Percentiles rank a stretch among this genome's conserved stretches.
phyloP scores from a whole-genome alignment of 2,113 vertebrate species.

The Meleagris gallopavo region DNA sequence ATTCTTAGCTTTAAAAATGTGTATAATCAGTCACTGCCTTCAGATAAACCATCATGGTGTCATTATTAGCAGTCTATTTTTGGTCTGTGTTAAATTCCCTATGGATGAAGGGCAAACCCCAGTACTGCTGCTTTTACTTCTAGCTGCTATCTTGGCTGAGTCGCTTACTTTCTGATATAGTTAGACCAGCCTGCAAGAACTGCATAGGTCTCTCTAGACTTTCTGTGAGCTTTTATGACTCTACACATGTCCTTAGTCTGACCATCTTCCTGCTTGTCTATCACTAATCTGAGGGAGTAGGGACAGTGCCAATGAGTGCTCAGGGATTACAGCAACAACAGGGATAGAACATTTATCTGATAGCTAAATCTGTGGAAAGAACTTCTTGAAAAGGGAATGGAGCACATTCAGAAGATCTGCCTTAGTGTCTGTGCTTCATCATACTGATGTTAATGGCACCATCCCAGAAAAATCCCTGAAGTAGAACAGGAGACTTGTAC shows the following conservation, averaged over 20 bases:
- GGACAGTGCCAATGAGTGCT: neutral
- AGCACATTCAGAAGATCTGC: neutral
- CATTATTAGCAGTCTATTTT: neutral
- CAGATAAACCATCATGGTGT: neutral
- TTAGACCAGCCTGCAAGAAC: neutral
- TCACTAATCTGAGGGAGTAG: constrained; percentile 1
- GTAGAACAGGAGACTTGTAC: neutral
- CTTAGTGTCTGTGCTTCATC: neutral
- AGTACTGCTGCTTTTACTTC: neutral
- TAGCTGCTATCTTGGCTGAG: neutral
- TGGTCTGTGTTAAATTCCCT: neutral
- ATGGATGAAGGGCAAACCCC: neutral
- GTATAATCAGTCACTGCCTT: neutral
- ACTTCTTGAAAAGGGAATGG: neutral
- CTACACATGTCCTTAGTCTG: constrained; percentile 13
- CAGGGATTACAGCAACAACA: constrained; percentile 24
- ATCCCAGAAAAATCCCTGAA: neutral
- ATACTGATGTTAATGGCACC: neutral
- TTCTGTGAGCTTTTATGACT: constrained; percentile 7
- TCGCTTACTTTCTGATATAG: neutral
- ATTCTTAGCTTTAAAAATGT: neutral
- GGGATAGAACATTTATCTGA: constrained; percentile 21
- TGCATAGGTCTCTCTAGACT: neutral
- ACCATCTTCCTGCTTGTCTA: constrained; percentile 25
- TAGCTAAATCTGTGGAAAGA: neutral